Base-by-base conservation (phyloP, 2,888 invertebrate species). In the Lithophane socia region DNA sequence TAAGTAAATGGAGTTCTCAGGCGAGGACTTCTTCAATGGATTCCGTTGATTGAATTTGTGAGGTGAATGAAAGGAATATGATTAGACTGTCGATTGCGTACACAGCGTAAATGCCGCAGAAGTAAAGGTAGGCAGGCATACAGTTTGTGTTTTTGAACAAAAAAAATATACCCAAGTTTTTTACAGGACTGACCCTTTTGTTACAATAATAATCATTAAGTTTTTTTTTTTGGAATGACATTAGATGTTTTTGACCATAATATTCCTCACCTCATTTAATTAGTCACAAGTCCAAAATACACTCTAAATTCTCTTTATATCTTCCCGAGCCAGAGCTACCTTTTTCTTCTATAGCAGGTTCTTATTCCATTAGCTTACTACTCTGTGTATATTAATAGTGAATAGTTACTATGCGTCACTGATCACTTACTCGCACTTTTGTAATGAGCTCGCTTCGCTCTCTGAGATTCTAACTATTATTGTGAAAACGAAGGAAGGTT, bases 391-490 rank as follows among this genome's bases (percentile, higher is more conserved):
- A 24, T 68, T 63, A 68, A 68, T 13, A 64, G 49, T 49, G 24
- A 42, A 42, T 37, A 79, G 61, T 79, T 54, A 60, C 72, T 79
- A 64, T 78, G 79, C 87, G 72, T 79, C 72, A 85, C 82, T 86
- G 74, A 85, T 82, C 72, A 84, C 75, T 84, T 79, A 79, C 80
- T 49, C 9, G 67, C 84, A 84, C 70, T 84, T 86, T 84, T 86
- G 87, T 84, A 84, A 84, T 86, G 84, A 84, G 61, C 47, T 44
- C 29, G 12, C 49, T 69, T 44, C 58, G n/a, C 29, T 58, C 9
- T 47, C 66, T 54, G 63, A 75, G 65, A 73, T 42, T 84, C 29
- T 37, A 75, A 65, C 61, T 2, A 9, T 78, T 65, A 65, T 29
- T n/a, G n/a, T 47, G 42, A 61, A 47, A 70, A 52, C n/a, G 54